These are phyloP conservation scores for Notarius lentiginosus DNA, from an alignment of 2,113 vertebrate genomes.

Conservation along the genomic window DNA sequence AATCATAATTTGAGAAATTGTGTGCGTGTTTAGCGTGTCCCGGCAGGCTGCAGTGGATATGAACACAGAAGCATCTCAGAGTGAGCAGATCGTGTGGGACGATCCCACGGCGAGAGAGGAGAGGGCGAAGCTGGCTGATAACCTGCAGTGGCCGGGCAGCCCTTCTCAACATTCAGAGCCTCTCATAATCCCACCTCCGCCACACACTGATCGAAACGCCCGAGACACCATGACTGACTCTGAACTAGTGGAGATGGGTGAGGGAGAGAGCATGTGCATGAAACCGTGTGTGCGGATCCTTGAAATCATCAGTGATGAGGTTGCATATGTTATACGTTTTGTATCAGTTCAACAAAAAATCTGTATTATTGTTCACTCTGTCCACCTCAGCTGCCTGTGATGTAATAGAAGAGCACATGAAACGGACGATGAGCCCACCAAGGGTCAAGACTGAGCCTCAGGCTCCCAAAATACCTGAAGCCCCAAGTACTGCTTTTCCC, in stretches of 20 bases:
- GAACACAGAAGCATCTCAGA: constrained; percentile 95
- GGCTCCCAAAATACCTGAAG: constrained; percentile 77
- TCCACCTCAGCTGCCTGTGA: constrained; percentile 74
- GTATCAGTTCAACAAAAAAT: background rate
- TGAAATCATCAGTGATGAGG: accelerated
- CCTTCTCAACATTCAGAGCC: constrained; percentile 84
- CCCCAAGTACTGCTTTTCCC: constrained; percentile 85
- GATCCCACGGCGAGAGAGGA: constrained; percentile 95
- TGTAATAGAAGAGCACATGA: constrained; percentile 64
- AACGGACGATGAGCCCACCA: constrained; percentile 47
- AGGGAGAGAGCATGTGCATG: constrained; percentile 33
- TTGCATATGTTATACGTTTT: background rate
- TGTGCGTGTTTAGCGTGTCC: constrained; percentile 73
- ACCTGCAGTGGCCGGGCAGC: constrained; percentile 90
- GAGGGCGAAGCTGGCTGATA: constrained; percentile 90
- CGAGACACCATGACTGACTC: constrained; percentile 76
- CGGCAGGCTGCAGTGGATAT: constrained; percentile 76
- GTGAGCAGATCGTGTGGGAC: constrained; percentile 97
- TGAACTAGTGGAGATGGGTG: constrained; percentile 83
- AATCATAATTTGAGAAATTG: background rate
- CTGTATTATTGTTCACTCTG: background rate
- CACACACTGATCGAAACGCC: constrained; percentile 51
- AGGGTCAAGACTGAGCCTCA: constrained; percentile 60
- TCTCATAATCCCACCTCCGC: constrained; percentile 60
- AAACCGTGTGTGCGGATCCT: background rate